Evolutionary conservation across 2,888 invertebrate genomes (phyloP), one percentile per base, ranked within the genome.

Genomic region (Nasonia oneida): DNA sequence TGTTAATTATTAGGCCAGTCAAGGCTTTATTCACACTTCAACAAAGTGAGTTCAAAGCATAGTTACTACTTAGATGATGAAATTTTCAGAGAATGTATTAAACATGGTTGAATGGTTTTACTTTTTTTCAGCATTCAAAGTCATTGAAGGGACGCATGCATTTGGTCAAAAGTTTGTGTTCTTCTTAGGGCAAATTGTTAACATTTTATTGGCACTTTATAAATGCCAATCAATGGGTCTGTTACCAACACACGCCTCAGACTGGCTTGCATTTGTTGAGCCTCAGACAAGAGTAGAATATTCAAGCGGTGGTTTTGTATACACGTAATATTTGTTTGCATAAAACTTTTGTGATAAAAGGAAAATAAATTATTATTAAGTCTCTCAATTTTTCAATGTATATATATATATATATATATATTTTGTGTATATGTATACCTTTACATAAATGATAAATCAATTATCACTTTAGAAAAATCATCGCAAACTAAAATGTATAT

Each of bases 221-320:
- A 99, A 99, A 94, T 99, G 99, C 93, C 98, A 99, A 91, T 98
- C 98, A 87, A 99, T 99, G 99, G 99, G 99, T 2, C 94, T 99
- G 42, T 94, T 99, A 82, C 99, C 99, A 1, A 99, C 99, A 77
- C 98, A 99, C 94, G 96, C 99, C 0, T 99, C 99, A 67, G 99
- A 99, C 94, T 99, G 99, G 99, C 94, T 99, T 87, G 99, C 99
- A 82, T 99, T 99, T 95, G 98, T 98, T 82, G 97, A 99, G 92
- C 98, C 98, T 2, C 97, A 97, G 92, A 96, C 96, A 81, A 95
- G 97, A 91, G 94, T 97, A 86, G 98, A 98, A 94, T 97, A 96
- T 94, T 96, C 97, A 90, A 97, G 97, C 70, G 98, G 98, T 87
- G 98, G 98, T 82, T 93, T 92, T 88, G 88, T 93, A 79, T 93